These are phyloP conservation scores for Ceratina australensis DNA, from an alignment of 1,140 invertebrate genomes.

Conservation along the genomic window DNA sequence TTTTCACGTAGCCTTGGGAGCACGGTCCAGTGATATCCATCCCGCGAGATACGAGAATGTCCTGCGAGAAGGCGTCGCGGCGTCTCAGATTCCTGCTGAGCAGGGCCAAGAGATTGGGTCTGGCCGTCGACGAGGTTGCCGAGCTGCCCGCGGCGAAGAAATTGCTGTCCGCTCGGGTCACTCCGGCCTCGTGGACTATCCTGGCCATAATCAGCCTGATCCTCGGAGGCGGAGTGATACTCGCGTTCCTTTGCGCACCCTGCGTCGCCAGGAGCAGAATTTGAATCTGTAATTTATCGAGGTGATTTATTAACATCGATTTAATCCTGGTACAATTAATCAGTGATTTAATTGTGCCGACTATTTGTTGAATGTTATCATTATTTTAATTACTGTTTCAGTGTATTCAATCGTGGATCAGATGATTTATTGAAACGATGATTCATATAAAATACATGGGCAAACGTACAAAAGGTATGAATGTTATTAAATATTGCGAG, in stretches of 20 bases:
- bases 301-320: neutral
- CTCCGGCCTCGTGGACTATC: constrained; percentile 56
- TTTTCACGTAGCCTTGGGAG: neutral
- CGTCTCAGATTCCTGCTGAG: constrained; percentile 62
- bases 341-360: neutral
- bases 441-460: too few species aligned
- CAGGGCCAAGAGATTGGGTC: constrained; percentile 64
- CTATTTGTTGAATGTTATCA: too few species aligned
- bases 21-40: neutral
- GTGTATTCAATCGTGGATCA: too few species aligned
- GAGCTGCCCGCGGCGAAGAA: constrained; percentile 63
- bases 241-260: constrained; percentile 62
- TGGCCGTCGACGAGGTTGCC: constrained; percentile 64
- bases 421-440: too few species aligned
- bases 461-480: too few species aligned
- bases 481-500: too few species aligned
- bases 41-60: constrained; percentile 52
- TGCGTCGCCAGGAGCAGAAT: constrained; percentile 52
- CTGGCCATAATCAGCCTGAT: constrained; percentile 57
- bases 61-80: constrained; percentile 69
- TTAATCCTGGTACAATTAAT: neutral
- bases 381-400: too few species aligned
- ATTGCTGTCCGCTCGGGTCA: constrained; percentile 52
- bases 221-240: constrained; percentile 57
- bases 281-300: constrained; percentile 15